Conservation (phyloP, 2,797 vertebrate species). For the Notolepis coatsorum region DNA sequence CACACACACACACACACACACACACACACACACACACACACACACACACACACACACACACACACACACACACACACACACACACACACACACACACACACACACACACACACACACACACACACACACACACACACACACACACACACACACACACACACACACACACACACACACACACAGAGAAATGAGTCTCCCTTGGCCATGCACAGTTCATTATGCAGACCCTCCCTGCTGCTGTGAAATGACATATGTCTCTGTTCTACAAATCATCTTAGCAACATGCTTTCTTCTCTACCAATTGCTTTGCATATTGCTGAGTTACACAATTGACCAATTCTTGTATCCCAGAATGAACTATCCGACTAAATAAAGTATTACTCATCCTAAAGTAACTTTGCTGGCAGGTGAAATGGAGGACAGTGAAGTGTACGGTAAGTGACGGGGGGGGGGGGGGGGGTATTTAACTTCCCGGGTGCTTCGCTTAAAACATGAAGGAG, state of each 20-base stretch:
- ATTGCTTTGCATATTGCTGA: slow-evolving; percentile 7
- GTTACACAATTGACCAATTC: slow-evolving; percentile 35
- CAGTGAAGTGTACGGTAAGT: slow-evolving; percentile 19
- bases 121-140: background rate
- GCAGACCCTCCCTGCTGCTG: slow-evolving; percentile 7
- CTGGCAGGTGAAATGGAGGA: slow-evolving; percentile 46
- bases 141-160: background rate
- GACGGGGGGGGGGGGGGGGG: no score
- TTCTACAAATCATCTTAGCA: slow-evolving; percentile 23
- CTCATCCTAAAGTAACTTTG: slow-evolving; percentile 35
- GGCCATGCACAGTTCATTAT: slow-evolving; percentile 4
- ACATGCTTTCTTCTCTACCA: no score
- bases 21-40: background rate
- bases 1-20: background rate
- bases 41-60: background rate
- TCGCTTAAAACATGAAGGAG: no score
- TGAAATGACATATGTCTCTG: slow-evolving; percentile 10
- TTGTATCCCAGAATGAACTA: slow-evolving; percentile 33
- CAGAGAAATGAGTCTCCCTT: background rate
- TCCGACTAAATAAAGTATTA: slow-evolving; percentile 29
- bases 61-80: background rate
- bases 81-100: background rate
- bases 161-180: background rate
- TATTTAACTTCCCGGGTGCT: no score
- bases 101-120: background rate